Conservation (phyloP, 2,888 invertebrate genomes). For the Patella caerulea region DNA sequence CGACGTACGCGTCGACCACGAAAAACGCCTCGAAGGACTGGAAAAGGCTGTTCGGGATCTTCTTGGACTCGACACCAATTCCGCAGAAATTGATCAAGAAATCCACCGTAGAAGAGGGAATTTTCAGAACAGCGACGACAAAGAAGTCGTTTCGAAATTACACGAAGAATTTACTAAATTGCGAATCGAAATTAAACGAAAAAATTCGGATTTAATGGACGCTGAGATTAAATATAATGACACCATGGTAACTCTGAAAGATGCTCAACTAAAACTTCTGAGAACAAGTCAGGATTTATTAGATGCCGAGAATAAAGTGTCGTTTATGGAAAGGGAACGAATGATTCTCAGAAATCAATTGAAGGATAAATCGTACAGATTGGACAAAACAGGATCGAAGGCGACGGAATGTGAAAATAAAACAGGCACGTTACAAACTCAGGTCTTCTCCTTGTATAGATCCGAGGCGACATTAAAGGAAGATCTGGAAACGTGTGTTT, state of each 20-base stretch:
- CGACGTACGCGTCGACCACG: constrained; percentile 10
- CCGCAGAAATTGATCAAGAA: neutral
- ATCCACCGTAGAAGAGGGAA: neutral
- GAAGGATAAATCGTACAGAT: constrained; percentile 50
- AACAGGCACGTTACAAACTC: constrained; percentile 21
- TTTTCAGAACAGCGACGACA: constrained; percentile 28
- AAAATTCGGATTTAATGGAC: constrained; percentile 48
- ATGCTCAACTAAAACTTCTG: constrained; percentile 50
- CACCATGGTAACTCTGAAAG: constrained; percentile 40
- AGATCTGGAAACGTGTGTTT: constrained; percentile 47
- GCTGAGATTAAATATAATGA: constrained; percentile 52
- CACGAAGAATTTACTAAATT: constrained; percentile 53
- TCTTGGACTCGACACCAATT: constrained; percentile 15
- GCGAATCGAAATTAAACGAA: constrained; percentile 41
- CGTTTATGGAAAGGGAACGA: constrained; percentile 48
- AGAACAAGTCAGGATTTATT: constrained; percentile 47
- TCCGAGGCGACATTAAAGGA: constrained; percentile 57
- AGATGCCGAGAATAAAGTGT: constrained; percentile 49
- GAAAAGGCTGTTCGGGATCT: constrained; percentile 20
- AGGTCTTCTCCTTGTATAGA: constrained; percentile 48
- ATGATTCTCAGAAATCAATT: constrained; percentile 59
- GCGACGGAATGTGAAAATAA: constrained; percentile 36
- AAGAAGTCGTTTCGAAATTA: constrained; percentile 39
- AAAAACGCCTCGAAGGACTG: constrained; percentile 13
- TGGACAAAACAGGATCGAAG: constrained; percentile 34